Percentiles rank a stretch among this genome's conserved stretches.
These are phyloP conservation scores for Neosilurus hyrtlii DNA, from an alignment of 2,797 vertebrate genomes.

Conservation along the genomic window DNA sequence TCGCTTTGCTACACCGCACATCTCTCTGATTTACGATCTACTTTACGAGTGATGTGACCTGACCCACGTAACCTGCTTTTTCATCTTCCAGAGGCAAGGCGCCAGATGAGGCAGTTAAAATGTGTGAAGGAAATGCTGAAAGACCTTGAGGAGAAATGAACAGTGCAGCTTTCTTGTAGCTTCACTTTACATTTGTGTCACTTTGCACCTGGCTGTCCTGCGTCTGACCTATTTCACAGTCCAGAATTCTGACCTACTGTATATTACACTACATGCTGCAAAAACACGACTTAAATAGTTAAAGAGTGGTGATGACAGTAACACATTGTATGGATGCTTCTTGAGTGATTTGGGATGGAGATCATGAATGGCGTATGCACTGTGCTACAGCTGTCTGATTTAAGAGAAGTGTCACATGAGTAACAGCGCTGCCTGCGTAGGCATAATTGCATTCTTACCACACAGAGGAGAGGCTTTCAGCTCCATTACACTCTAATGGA, in stretches of 20 bases:
- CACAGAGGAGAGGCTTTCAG: constrained; percentile 61
- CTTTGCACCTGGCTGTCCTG: background rate
- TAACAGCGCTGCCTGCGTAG: background rate
- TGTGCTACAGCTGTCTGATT: constrained; percentile 23
- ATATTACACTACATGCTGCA: background rate
- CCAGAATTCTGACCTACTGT: background rate
- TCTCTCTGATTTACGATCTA: constrained; percentile 29
- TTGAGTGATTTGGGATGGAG: background rate
- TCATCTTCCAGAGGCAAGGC: constrained; percentile 9
- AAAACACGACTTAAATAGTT: background rate
- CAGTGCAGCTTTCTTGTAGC: background rate
- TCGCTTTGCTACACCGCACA: background rate
- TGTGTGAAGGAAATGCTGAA: constrained; percentile 2
- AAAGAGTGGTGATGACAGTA: background rate
- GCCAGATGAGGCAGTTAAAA: constrained; percentile 19
- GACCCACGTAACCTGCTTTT: constrained; percentile 22
- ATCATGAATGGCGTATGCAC: background rate
- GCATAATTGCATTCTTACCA: constrained; percentile 36
- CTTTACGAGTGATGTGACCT: constrained; percentile 35
- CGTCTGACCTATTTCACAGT: background rate
- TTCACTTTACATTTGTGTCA: constrained; percentile 5
- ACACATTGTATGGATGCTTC: background rate
- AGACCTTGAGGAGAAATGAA: background rate
- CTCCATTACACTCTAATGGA: constrained; percentile 71
- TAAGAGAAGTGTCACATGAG: constrained; percentile 23